Evolutionary conservation across 2,888 invertebrate species (phyloP).

Genomic region (Andricus quercusramuli): DNA sequence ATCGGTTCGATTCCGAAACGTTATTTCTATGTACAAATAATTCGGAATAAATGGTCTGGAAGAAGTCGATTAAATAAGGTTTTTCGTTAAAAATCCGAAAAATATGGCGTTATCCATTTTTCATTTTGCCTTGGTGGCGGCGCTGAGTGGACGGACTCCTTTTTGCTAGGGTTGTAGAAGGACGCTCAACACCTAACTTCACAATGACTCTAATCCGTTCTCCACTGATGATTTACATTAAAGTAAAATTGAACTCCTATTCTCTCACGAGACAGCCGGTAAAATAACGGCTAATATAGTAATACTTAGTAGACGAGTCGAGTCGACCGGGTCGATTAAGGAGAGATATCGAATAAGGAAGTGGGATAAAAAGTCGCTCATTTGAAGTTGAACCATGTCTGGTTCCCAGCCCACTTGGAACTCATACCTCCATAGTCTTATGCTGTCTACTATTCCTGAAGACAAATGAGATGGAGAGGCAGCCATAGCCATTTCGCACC

Average conservation of each 20-base stretch:
- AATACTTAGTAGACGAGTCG: slow-evolving; percentile 52
- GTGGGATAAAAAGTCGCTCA: slow-evolving; percentile 63
- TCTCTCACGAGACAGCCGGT: slow-evolving; percentile 56
- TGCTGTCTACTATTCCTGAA: not conserved
- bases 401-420: slow-evolving; percentile 71
- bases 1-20: too few relatives aligned
- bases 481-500: slow-evolving; percentile 46
- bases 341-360: slow-evolving; percentile 68
- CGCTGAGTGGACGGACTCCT: too few relatives aligned
- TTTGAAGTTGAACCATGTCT: slow-evolving; percentile 62
- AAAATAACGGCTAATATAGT: slow-evolving; percentile 53
- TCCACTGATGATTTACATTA: too few relatives aligned
- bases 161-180: too few relatives aligned
- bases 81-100: too few relatives aligned
- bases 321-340: slow-evolving; percentile 57
- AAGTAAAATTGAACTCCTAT: slow-evolving; percentile 49
- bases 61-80: too few relatives aligned
- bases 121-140: too few relatives aligned
- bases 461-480: slow-evolving; percentile 46
- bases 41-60: too few relatives aligned
- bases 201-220: too few relatives aligned
- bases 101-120: too few relatives aligned
- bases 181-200: too few relatives aligned
- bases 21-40: too few relatives aligned
- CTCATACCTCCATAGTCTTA: not conserved